Evolutionary conservation across 2,888 invertebrate species (phyloP), one percentile per base, ranked within the genome.

Genomic region (Petrolisthes cinctipes): DNA sequence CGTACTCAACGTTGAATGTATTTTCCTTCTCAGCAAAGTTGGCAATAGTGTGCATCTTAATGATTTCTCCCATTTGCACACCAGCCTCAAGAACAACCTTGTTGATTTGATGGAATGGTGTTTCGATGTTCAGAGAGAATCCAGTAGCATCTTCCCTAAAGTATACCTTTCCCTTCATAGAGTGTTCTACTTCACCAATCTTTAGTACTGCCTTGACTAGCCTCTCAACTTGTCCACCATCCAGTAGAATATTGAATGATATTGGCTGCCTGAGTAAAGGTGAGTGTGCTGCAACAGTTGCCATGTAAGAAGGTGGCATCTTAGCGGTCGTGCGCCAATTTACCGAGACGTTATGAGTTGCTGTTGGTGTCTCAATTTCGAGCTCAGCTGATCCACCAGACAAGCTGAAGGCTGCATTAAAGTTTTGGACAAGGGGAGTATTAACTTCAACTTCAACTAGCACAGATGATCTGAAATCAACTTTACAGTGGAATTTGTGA

Each of bases 321-420:
- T 85, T 82, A 17, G 68, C 54, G 14, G 88, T 85, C 57, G 68
- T 56, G 54, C 88, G 76, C 88, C 88, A 88, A 17, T 76, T 78
- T 5, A 68, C 71, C 11, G 54, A 20, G 14, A 71, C 82, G 17
- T 75, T 85, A 78, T 88, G 88, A 7, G 76, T 88, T 23, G 78
- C 88, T 17, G 17, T 17, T 54, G 88, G 85, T 23, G 88, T 88
- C 76, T 75, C 76, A 11, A 88, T 7, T 1, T 57, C 57, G 78
- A 88, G 53, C 9, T 23, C 71, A 53, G 82, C 82, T 9, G 56
- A 17, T 17, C 54, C 57, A 68, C 61, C 20, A 14, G 80, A 23
- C 14, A 78, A n/a, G 37, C 82, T 68, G 9, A 82, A 51, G 76
- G 57, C 56, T 17, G 37, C 51, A 51, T 66, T 82, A 37, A 78